Evolutionary conservation across 2,797 vertebrate genomes (phyloP), one percentile per base, ranked within the genome.

Genomic region (Taeniopygia guttata): DNA sequence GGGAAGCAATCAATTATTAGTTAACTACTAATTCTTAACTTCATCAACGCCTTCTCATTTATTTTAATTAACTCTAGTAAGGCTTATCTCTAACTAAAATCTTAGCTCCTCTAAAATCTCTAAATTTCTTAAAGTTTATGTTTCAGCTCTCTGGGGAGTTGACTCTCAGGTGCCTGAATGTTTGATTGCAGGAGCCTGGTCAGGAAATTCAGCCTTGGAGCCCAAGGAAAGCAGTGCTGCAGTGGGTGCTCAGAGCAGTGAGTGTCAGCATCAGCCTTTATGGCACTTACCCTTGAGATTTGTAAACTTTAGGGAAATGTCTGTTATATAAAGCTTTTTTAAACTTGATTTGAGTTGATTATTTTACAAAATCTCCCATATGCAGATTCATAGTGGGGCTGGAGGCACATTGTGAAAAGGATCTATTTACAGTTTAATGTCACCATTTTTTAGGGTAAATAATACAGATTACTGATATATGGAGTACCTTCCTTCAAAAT

Each of bases 111-210:
- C 36, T 38, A 38, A 38, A 38, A 38, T 38, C 36, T 38, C 36
- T 38, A 38, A 38, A 38, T 38, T 38, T 36, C 36, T 38, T 38
- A 38, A 38, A 38, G 36, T 38, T 38, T 38, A 38, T 38, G 36
- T 38, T 38, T 38, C 36, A 38, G 36, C 36, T 45, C 5, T 25
- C 42, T 40, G 32, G 4, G 1, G 67, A 42, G 4, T 25, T 0
- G 0, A 14, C 67, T 75, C 51, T 13, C 36, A 68, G n/a, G n/a
- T 63, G 59, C 46, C 17, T 21, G 56, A 52, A n/a, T 0, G 0
- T 62, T 60, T 22, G 29, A 32, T 40, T 43, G 16, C 19, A 38
- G 49, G 58, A 64, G 79, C 25, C 66, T 26, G n/a, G 11, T 9
- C 62, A 62, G 70, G 81, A 34, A 63, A 2, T 3, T 58, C 43